Conservation (phyloP, 2,113 vertebrate species). For the Chlorodrepanis virens region DNA sequence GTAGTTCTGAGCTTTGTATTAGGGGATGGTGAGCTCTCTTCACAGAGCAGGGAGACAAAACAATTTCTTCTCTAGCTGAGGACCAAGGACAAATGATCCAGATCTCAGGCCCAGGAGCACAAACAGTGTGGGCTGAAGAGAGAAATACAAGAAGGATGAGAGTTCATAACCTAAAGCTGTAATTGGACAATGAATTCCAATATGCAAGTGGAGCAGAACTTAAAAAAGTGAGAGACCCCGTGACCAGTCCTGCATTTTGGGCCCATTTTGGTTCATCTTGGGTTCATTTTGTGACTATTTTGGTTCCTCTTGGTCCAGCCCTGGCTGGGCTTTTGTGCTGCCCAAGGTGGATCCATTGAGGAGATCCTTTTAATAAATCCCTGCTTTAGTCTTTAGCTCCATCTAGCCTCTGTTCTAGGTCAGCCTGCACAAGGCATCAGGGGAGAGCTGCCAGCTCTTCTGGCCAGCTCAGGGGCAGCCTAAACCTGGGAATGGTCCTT, state of each 20-base stretch:
- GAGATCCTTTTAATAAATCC: background rate
- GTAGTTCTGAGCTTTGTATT: background rate
- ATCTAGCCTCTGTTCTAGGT: background rate
- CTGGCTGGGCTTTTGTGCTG: background rate
- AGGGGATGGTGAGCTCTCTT: background rate
- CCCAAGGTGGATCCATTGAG: background rate
- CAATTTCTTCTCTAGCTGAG: background rate
- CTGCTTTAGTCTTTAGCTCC: background rate
- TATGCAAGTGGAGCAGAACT: background rate
- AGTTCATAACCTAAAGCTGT: background rate
- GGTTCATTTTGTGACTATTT: background rate
- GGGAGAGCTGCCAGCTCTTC: background rate
- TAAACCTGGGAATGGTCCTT: background rate
- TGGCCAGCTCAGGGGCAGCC: background rate
- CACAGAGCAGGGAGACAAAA: background rate
- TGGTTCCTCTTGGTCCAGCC: background rate
- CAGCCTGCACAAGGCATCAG: background rate
- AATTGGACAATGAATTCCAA: background rate
- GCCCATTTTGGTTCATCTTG: background rate
- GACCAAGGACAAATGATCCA: background rate
- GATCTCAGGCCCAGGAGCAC: background rate
- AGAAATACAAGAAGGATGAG: background rate
- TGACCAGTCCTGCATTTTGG: background rate
- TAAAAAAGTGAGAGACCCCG: rapidly evolving
- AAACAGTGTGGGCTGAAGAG: background rate